Conservation (phyloP, 2,797 vertebrate species). For the Acipenser ruthenus region DNA sequence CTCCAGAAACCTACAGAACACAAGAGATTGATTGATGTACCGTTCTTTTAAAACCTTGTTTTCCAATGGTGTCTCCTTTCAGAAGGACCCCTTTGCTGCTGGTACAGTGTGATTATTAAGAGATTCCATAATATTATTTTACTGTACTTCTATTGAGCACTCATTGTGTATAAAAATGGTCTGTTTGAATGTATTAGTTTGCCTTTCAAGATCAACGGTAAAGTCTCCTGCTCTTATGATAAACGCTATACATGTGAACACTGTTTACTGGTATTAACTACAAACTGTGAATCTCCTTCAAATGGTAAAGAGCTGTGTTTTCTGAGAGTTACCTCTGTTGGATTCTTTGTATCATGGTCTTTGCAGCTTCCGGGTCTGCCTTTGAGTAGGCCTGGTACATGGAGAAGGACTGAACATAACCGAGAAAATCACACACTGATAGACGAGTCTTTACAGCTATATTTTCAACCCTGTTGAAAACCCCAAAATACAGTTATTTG, state of each 20-base stretch:
- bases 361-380: conserved; percentile 34
- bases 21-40: neutral
- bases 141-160: too few relatives aligned
- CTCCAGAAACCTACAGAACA: conserved; percentile 44
- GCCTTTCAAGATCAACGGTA: too few relatives aligned
- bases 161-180: too few relatives aligned
- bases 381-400: conserved; percentile 46
- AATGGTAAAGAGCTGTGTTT: neutral
- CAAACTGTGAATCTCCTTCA: too few relatives aligned
- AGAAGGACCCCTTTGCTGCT: neutral
- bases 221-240: too few relatives aligned
- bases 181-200: too few relatives aligned
- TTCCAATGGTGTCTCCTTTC: neutral
- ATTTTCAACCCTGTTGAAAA: conserved; percentile 39
- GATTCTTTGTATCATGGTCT: conserved; percentile 34
- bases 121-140: too few relatives aligned
- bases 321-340: conserved; percentile 37
- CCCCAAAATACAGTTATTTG: neutral
- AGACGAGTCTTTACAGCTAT: conserved; percentile 24
- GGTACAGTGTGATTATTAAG: neutral
- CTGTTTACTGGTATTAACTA: too few relatives aligned
- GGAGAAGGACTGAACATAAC: conserved; percentile 45
- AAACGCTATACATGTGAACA: too few relatives aligned
- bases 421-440: conserved; percentile 35
- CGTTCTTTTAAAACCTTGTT: too few relatives aligned